Evolutionary conservation across 2,888 invertebrate species (phyloP).

Genomic region (Cheilosia vulpina): DNA sequence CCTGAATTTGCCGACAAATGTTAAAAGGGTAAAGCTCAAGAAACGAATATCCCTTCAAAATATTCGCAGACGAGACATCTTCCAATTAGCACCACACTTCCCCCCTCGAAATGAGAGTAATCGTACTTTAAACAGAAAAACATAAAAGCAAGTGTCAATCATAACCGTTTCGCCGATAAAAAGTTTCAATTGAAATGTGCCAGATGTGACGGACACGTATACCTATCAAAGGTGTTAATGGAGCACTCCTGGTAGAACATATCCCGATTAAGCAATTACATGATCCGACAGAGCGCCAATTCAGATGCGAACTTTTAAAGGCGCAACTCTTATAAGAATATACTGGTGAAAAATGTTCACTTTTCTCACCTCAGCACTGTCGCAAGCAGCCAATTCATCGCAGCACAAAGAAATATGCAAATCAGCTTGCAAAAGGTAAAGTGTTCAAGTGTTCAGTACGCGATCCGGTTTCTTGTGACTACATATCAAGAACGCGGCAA

Average conservation of each 20-base stretch:
- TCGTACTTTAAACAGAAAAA: not conserved
- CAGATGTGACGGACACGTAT: not conserved
- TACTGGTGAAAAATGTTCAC: slow-evolving; percentile 19
- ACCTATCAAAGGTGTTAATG: not conserved
- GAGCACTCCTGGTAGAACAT: not conserved
- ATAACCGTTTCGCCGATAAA: not conserved
- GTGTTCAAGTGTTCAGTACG: slow-evolving; percentile 31
- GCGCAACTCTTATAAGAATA: not conserved
- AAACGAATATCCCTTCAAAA: no score
- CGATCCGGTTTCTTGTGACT: slow-evolving; percentile 48
- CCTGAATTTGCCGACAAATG: no score
- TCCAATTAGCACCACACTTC: no score
- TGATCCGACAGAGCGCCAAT: slow-evolving; percentile 13
- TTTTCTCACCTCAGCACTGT: slow-evolving; percentile 16
- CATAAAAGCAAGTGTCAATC: not conserved
- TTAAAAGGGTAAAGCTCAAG: no score
- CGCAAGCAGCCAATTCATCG: slow-evolving; percentile 32
- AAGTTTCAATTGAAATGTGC: not conserved
- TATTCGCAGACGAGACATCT: no score
- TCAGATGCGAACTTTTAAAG: slow-evolving; percentile 7
- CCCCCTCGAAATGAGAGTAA: not conserved
- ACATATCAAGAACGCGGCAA: slow-evolving; percentile 47
- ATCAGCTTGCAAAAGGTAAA: slow-evolving; percentile 42
- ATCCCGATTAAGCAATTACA: slow-evolving; percentile 24
- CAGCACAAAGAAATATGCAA: slow-evolving; percentile 40